Percentiles rank a stretch among this genome's conserved stretches.
These are phyloP conservation scores for Orchesellides sinensis DNA, from an alignment of 2,888 invertebrate genomes.

Conservation along the genomic window DNA sequence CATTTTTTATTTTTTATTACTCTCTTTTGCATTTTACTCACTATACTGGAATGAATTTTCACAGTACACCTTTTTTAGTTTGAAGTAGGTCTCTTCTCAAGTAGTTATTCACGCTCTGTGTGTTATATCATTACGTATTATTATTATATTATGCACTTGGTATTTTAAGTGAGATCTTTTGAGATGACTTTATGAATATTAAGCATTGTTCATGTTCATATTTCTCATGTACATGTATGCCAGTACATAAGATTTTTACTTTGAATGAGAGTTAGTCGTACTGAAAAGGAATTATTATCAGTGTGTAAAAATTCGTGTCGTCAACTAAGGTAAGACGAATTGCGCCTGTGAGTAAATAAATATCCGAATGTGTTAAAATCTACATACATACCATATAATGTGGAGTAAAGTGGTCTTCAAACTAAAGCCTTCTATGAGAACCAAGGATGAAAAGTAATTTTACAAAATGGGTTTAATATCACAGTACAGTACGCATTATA, in stretches of 20 bases:
- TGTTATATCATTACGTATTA: not conserved
- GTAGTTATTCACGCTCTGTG: not conserved
- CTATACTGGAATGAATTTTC: not conserved
- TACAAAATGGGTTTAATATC: not conserved
- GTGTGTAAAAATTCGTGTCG: not conserved
- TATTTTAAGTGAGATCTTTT: not conserved
- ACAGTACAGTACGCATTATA: not conserved
- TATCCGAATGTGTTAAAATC: conserved; percentile 8
- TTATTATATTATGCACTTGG: not conserved
- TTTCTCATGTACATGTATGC: not conserved
- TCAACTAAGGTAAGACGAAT: not conserved
- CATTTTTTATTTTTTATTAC: not conserved
- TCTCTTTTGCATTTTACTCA: not conserved
- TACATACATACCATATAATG: not conserved
- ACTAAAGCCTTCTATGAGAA: not conserved
- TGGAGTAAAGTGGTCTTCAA: conserved; percentile 25
- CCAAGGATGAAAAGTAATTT: not conserved
- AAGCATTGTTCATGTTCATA: not conserved
- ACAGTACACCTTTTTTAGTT: not conserved
- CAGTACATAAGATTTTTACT: not conserved
- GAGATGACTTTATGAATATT: conserved; percentile 3
- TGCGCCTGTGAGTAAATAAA: conserved; percentile 7
- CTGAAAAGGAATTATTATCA: not conserved
- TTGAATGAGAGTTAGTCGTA: not conserved
- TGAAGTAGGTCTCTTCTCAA: not conserved